Evolutionary conservation across 2,888 invertebrate species (phyloP).

Genomic region (Hypomecis punctinalis): DNA sequence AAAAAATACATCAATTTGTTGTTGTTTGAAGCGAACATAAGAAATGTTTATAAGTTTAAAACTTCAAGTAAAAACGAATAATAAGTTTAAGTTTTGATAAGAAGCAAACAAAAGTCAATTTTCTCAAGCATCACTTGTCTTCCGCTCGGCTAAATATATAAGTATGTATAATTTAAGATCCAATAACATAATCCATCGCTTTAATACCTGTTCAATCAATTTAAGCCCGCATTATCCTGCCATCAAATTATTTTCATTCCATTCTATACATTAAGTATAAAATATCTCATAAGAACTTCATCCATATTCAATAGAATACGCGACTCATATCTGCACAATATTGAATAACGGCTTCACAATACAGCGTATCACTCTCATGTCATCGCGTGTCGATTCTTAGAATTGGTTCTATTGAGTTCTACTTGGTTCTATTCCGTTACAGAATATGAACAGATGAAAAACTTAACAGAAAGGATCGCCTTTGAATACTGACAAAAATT

Average conservation of each 20-base stretch:
- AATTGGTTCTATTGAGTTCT: slow-evolving; percentile 12
- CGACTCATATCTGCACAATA: slow-evolving; percentile 15
- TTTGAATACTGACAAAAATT: no score
- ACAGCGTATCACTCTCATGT: slow-evolving; percentile 13
- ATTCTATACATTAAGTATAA: not conserved
- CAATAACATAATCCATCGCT: slow-evolving; percentile 2
- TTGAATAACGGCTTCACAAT: slow-evolving; percentile 17
- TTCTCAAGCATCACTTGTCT: no score
- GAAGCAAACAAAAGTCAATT: no score
- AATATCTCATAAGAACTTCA: slow-evolving; percentile 11
- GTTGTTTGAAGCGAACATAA: no score
- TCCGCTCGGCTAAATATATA: no score
- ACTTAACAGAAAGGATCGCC: no score
- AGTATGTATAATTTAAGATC: not conserved
- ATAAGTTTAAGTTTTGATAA: no score
- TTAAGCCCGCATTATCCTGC: slow-evolving; percentile 4
- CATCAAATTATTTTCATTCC: slow-evolving; percentile 9
- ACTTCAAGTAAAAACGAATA: no score
- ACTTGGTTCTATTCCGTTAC: slow-evolving; percentile 6
- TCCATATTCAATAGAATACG: slow-evolving; percentile 24
- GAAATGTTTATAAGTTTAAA: no score
- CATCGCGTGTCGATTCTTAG: slow-evolving; percentile 7
- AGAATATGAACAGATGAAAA: not conserved
- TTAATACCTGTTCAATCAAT: slow-evolving; percentile 11
- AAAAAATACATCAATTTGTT: no score